Evolutionary conservation across 64 coral and sea anemone genomes (phyloP), one percentile per base, ranked within the genome.

Genomic region (Cladopsammia gracilis): DNA sequence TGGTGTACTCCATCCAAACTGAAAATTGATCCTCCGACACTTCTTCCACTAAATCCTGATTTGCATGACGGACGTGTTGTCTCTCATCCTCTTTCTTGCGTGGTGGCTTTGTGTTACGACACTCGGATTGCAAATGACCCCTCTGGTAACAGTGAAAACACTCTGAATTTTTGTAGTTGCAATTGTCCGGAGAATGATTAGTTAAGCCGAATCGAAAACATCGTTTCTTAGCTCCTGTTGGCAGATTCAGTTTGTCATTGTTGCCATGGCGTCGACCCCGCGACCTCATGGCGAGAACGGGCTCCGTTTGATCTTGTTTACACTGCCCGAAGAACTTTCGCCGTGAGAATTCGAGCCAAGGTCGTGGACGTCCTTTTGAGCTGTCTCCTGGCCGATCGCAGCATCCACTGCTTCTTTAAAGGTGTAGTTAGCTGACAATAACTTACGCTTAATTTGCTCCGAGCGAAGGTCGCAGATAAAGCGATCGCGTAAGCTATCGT

Each of bases 141-240:
- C 54, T 83, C 10, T 44, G 26, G 23, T 83, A 46, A 83, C 58
- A 65, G 14, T 34, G 13, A 23, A 83, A 83, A 42, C 80, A 83
- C 56, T 64, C 80, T 83, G 22, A 26, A 62, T 64, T n/a, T 62
- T 83, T 83, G 80, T 64, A 64, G 23, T 26, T 84, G 60, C 80
- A 84, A 12, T 65, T 65, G n/a, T 66, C 58, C 13, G 80, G 18
- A 13, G 52, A 46, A 1, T 84, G 80, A 7, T 66, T 84, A 0
- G 53, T 54, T 54, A 54, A 54, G 11, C 6, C 52, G 11, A 6
- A 54, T 6, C 52, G 52, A 84, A 45, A 84, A 25, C 58, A 51
- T 47, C 42, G 20, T 5, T 11, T 83, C 65, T 34, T 19, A 12
- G 23, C 54, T 24, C 52, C 25, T 15, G 16, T 4, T 18, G 15